Evolutionary conservation across 2,888 invertebrate genomes (phyloP).

Genomic region (Amphipyra tragopoginis): DNA sequence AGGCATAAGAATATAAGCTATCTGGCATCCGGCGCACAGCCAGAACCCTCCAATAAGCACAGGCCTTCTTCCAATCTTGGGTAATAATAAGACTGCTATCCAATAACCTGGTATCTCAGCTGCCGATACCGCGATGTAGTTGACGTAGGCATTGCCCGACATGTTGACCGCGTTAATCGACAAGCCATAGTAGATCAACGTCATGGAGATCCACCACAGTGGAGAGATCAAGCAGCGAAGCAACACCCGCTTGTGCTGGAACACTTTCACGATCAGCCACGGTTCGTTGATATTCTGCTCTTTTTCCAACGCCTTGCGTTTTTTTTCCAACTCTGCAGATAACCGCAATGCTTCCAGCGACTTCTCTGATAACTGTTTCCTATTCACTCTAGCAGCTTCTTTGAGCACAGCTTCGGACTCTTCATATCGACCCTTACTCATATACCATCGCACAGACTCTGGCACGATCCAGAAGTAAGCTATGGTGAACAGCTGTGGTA

Average conservation of each 20-base stretch:
- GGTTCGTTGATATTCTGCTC: constrained; percentile 64
- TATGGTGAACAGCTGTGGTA: constrained; percentile 92
- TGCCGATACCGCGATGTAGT: constrained; percentile 90
- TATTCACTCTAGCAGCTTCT: constrained; percentile 91
- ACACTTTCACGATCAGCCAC: constrained; percentile 75
- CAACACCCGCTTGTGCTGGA: constrained; percentile 71
- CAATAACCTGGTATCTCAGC: constrained; percentile 93
- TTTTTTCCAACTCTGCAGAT: constrained; percentile 70
- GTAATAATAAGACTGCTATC: constrained; percentile 89
- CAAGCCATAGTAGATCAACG: constrained; percentile 91
- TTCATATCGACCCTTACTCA: constrained; percentile 92
- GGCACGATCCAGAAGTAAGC: constrained; percentile 92
- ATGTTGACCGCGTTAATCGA: constrained; percentile 91
- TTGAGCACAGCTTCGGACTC: constrained; percentile 91
- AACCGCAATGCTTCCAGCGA: constrained; percentile 70
- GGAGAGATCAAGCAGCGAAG: constrained; percentile 72
- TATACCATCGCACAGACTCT: constrained; percentile 94
- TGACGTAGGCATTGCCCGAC: constrained; percentile 90
- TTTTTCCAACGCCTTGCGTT: constrained; percentile 55
- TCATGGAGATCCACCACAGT: constrained; percentile 91
- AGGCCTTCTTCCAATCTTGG: constrained; percentile 89
- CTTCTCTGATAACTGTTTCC: constrained; percentile 74
- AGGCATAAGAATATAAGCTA: constrained; percentile 89
- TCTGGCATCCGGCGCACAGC: constrained; percentile 89
- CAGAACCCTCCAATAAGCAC: constrained; percentile 89